Base-by-base conservation (phyloP, 2,113 vertebrate species). In the Herpailurus yagouaroundi region DNA sequence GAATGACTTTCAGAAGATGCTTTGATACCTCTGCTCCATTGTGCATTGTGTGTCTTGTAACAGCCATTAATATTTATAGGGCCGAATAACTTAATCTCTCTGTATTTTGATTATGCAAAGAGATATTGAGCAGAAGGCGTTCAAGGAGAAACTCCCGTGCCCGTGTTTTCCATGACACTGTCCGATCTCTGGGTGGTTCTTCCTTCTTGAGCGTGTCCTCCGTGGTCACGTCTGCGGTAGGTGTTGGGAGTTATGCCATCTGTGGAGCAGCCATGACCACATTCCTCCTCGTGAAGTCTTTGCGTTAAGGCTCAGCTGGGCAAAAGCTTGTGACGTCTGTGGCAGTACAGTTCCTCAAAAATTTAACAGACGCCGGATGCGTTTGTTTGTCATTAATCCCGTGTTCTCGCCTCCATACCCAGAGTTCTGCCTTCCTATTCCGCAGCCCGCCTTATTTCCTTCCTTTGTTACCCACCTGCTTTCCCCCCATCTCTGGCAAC, bases 1-100 rank as follows among this genome's bases (percentile, higher is more conserved):
- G 33, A 50, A 38, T 16, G 74, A 74, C 33, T 66, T 38, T 13
- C 1, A 6, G 64, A 79, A n/a, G 11, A 25, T 48, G 52, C 63
- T 64, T 7, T 3, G 1, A 2, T 18, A 29, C 23, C n/a, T 6
- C 9, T 8, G 5, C 18, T 33, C 73, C 23, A 0, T 13, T 41
- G 16, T 36, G 21, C 9, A 1, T 29, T 21, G 10, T 45, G 76
- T 4, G n/a, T 11, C 63, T 45, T 48, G 4, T 64, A 52, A 57
- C 2, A 14, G 3, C 31, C 41, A 18, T 69, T 77, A 23, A 27
- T 60, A 60, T 69, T 60, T 66, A 48, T 36, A 7, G 5, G 7
- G 31, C 16, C 4, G 0, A 63, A n/a, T n/a, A 48, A 38, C 52
- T 36, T 74, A 18, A 7, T 57, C 45, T 15, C 31, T 79, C 50